These are phyloP conservation scores for Chrysaora quinquecirrha DNA, from an alignment of 30 jellyfish, hydroid and myxozoan genomes.

Conservation along the genomic window DNA sequence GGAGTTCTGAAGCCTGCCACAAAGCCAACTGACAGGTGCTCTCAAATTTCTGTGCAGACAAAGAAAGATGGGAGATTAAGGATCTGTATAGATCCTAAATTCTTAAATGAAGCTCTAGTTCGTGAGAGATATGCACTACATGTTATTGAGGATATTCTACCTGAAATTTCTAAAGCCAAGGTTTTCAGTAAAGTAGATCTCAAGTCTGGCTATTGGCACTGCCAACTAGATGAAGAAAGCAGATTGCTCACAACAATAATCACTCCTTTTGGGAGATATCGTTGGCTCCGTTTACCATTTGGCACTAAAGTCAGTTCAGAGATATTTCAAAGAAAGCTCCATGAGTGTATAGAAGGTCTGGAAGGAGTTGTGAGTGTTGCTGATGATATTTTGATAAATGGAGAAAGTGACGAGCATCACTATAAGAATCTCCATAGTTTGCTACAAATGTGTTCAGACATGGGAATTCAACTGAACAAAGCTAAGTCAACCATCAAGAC, in stretches of 20 bases:
- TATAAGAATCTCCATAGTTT: slow-evolving; percentile 1
- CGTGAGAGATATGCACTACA: slow-evolving; percentile 38
- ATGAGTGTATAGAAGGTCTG: not conserved
- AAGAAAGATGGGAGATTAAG: slow-evolving; percentile 33
- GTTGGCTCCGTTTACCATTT: not conserved
- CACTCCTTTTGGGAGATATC: slow-evolving; percentile 8
- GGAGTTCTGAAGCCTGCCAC: slow-evolving; percentile 29
- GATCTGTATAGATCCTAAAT: slow-evolving; percentile 3
- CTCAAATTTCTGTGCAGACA: slow-evolving; percentile 35
- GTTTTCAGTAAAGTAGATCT: not conserved
- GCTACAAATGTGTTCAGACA: slow-evolving; percentile 14
- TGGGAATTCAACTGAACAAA: slow-evolving; percentile 39
- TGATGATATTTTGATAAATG: slow-evolving; percentile 9
- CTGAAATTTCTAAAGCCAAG: slow-evolving; percentile 24
- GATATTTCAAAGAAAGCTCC: not conserved
- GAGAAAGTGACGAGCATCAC: slow-evolving; percentile 6
- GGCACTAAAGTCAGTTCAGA: not conserved
- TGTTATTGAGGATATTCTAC: not conserved
- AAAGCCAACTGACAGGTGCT: slow-evolving; percentile 48
- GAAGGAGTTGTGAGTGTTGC: not conserved
- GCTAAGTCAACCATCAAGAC: slow-evolving; percentile 23
- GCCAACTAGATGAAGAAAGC: slow-evolving; percentile 48
- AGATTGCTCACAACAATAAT: slow-evolving; percentile 19
- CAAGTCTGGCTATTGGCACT: slow-evolving; percentile 37
- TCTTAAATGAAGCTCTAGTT: slow-evolving; percentile 16